Base-by-base conservation (phyloP, 2,113 vertebrate species). In the Columba janthina region DNA sequence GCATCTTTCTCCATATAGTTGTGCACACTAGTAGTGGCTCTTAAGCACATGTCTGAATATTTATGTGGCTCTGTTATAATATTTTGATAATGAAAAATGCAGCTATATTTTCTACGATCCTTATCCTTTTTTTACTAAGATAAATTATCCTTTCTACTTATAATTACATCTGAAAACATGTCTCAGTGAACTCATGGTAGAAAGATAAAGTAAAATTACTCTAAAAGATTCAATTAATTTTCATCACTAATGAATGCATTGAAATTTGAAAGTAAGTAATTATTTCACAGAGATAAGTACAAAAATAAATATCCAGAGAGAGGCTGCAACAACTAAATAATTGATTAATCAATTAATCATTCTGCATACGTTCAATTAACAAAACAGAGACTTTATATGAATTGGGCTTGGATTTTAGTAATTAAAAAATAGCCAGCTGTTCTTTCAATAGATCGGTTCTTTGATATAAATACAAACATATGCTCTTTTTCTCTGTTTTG, bases 271-370 rank as follows among this genome's bases (percentile, higher is more conserved):
- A 76, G 82, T 29, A 84, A 70, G 8, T 90, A 26, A 94, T 90
- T 90, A 92, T 62, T 85, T 31, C 9, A 78, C 34, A 24, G 66
- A 95, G 76, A 91, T 94, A 72, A 92, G 31, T 44, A 75, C 62
- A 70, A 92, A 92, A 95, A 78, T 77, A 82, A 88, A 93, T 89
- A 92, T 87, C 78, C 1, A 1, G 46, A 94, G 29, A 74, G 12
- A 74, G 12, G 42, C 51, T 73, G 60, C 14, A 93, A 53, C 89
- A 94, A 71, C 19, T 75, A 95, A 96, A 90, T 79, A 96, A 94
- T 81, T 95, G 67, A 94, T 94, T 94, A 92, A 95, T 89, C 66
- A 92, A 65, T 96, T 96, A 93, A 96, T 92, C 57, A 93, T 94
- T 72, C 71, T 82, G 66, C 78, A 70, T 80, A 94, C 86, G 90